phyloP scores from a whole-genome alignment of 2,797 vertebrate genomes.

The Mallotus villosus region DNA sequence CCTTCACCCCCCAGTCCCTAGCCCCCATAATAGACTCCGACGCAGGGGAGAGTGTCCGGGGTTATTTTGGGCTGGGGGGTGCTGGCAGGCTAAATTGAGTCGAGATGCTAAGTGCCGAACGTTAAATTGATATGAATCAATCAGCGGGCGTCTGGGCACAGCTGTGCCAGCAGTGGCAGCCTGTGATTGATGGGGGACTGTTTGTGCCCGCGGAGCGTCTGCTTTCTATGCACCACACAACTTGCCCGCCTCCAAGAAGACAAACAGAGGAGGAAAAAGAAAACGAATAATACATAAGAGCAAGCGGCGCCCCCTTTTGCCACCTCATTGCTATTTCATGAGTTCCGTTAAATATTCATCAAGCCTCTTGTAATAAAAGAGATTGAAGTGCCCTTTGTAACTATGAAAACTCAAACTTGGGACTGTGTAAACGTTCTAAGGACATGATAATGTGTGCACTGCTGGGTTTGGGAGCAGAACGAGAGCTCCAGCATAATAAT shows the following conservation, averaged over 20 bases:
- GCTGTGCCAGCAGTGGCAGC: constrained; percentile 64
- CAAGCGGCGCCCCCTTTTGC: neutral
- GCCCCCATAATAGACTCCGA: constrained; percentile 10
- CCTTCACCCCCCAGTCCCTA: neutral
- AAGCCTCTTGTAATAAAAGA: constrained; percentile 39
- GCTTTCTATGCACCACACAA: constrained; percentile 50
- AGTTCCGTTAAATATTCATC: constrained; percentile 43
- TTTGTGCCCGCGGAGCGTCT: constrained; percentile 51
- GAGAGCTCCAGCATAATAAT: constrained; percentile 10
- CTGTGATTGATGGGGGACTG: constrained; percentile 68
- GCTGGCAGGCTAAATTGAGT: constrained; percentile 63
- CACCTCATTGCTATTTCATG: constrained; percentile 35
- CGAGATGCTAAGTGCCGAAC: constrained; percentile 70
- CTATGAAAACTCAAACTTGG: no score
- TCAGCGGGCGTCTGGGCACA: constrained; percentile 67
- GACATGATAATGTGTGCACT: constrained; percentile 13
- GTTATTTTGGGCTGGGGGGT: constrained; percentile 36
- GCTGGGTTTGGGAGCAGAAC: neutral
- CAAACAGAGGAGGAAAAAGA: neutral
- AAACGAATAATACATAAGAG: constrained; percentile 23
- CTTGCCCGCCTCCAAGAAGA: neutral
- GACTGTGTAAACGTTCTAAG: no score
- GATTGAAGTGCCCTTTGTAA: constrained; percentile 11
- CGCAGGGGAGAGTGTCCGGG: constrained; percentile 21
- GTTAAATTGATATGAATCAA: constrained; percentile 76